Evolutionary conservation across 2,888 invertebrate species (phyloP).

Genomic region (Macrosiphum euphorbiae): DNA sequence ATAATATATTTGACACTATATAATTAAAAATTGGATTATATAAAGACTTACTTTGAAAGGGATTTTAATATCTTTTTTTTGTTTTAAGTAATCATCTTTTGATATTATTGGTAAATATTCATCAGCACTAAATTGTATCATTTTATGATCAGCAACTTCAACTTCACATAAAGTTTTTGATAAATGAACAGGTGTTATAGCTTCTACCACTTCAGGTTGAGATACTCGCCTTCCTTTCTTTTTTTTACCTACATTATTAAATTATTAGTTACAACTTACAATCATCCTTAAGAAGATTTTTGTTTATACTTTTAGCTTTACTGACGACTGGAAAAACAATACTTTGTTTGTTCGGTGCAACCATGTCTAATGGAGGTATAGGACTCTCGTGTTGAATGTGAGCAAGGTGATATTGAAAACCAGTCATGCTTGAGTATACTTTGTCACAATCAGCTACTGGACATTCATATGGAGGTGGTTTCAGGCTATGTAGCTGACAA

Average conservation of each 20-base stretch:
- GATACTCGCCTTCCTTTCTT: slow-evolving; percentile 52
- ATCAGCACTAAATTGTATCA: slow-evolving; percentile 55
- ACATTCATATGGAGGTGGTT: slow-evolving; percentile 87
- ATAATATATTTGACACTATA: not conserved
- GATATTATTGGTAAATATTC: slow-evolving; percentile 55
- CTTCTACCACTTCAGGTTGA: slow-evolving; percentile 52
- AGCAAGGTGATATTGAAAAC: slow-evolving; percentile 87
- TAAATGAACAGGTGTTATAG: slow-evolving; percentile 51
- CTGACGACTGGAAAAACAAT: slow-evolving; percentile 7
- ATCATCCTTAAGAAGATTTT: not conserved
- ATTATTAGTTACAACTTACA: not conserved
- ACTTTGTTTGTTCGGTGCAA: slow-evolving; percentile 36
- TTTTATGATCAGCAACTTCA: slow-evolving; percentile 57
- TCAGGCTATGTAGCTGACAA: slow-evolving; percentile 83
- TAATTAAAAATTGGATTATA: not conserved
- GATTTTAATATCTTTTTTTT: slow-evolving; percentile 40
- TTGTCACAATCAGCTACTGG: slow-evolving; percentile 88
- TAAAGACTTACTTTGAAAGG: slow-evolving; percentile 24
- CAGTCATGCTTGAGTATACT: slow-evolving; percentile 87
- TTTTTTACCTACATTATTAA: slow-evolving; percentile 51
- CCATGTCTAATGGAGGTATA: slow-evolving; percentile 60
- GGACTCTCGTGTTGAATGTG: slow-evolving; percentile 86
- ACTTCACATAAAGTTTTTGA: slow-evolving; percentile 57
- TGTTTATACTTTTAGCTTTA: slow-evolving; percentile 57
- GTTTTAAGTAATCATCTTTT: slow-evolving; percentile 40